Evolutionary conservation across 2,797 vertebrate genomes (phyloP).

Genomic region (Mormyrops attenuatus): DNA sequence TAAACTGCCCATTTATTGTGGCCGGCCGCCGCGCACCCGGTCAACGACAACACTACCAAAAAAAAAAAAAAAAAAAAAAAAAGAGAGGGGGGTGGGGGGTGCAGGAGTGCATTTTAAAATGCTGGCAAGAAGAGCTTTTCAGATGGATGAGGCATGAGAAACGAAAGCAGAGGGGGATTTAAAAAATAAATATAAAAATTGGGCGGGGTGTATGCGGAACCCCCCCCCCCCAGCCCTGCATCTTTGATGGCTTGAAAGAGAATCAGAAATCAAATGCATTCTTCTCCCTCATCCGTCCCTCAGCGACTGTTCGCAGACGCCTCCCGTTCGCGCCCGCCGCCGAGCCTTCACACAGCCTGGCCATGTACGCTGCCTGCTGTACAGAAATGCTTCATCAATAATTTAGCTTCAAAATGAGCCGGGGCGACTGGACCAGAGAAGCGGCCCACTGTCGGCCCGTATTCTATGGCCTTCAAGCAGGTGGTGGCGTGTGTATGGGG

Average conservation of each 20-base stretch:
- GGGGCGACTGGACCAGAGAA: slow-evolving; percentile 19
- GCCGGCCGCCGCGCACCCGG: no score
- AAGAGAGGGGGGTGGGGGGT: not conserved
- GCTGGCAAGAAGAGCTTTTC: slow-evolving; percentile 1
- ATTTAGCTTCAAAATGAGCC: slow-evolving; percentile 33
- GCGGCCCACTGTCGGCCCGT: not conserved
- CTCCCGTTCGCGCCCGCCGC: slow-evolving; percentile 39
- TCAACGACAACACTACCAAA: no score
- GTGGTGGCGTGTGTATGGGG: not conserved
- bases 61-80: not conserved
- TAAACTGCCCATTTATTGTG: not conserved
- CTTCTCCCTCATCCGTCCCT: slow-evolving; percentile 8
- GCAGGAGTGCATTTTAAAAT: slow-evolving; percentile 11
- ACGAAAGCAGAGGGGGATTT: not conserved
- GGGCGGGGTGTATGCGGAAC: slow-evolving; percentile 7
- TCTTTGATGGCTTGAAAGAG: slow-evolving; percentile 20
- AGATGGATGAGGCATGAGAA: not conserved
- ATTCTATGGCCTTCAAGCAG: not conserved
- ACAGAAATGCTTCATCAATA: slow-evolving; percentile 49
- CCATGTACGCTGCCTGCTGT: slow-evolving; percentile 23
- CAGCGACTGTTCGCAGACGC: slow-evolving; percentile 34
- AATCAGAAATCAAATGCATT: slow-evolving; percentile 20
- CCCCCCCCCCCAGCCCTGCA: slow-evolving; percentile 13
- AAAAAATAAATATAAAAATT: not conserved
- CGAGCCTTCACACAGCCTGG: slow-evolving; percentile 11